phyloP scores from a whole-genome alignment of 2,113 vertebrate genomes.

The Furnarius figulus region DNA sequence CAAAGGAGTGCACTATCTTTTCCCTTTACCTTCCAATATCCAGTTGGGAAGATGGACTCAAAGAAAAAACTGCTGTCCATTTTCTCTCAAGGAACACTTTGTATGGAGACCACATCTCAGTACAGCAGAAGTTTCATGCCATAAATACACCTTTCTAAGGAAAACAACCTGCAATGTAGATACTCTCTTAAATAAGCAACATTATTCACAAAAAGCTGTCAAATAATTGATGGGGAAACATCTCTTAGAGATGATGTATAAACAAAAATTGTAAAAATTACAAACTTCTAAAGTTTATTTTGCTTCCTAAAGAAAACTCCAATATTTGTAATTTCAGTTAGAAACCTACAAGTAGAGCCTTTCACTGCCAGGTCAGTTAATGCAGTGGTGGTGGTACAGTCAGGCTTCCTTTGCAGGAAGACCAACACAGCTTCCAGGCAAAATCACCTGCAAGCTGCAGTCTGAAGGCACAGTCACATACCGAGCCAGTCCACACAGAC shows the following conservation, averaged over 20 bases:
- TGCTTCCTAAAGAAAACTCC: neutral
- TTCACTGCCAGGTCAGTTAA: neutral
- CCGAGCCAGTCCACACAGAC: neutral
- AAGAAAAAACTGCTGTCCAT: neutral
- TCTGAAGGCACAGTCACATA: neutral
- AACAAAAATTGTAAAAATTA: neutral
- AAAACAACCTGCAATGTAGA: neutral
- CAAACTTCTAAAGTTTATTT: neutral
- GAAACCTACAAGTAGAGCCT: neutral
- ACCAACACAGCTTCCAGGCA: neutral
- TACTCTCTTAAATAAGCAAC: neutral
- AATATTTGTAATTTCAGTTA: neutral
- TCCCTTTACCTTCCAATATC: neutral
- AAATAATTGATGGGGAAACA: neutral
- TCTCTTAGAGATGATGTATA: neutral
- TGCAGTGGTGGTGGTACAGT: neutral
- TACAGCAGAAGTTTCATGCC: neutral
- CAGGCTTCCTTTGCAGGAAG: neutral
- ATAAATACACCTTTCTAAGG: neutral
- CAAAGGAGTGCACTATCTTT: neutral
- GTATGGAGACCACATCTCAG: rapidly evolving
- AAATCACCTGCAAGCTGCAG: rapidly evolving
- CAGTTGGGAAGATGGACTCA: neutral
- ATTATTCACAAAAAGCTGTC: neutral
- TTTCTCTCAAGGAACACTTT: neutral